A percentile compares a stretch with the other conserved stretches of the same genome.
These are phyloP conservation scores for Drosophila falleni DNA, from an alignment of 2,888 invertebrate genomes.

Conservation along the genomic window DNA sequence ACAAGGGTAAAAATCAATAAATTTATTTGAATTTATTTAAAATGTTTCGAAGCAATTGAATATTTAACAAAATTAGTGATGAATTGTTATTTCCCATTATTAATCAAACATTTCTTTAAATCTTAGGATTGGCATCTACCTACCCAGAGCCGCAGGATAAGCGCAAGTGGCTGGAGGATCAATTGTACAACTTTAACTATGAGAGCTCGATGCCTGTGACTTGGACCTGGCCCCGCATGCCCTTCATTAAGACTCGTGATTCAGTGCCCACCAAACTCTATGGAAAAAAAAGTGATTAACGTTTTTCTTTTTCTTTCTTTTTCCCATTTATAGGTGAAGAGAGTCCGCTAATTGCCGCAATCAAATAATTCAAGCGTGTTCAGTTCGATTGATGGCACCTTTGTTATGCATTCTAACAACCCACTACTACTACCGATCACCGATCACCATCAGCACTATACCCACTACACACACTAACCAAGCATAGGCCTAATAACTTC, in stretches of 20 bases:
- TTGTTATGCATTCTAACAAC: conserved; percentile 74
- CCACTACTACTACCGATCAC: conserved; percentile 62
- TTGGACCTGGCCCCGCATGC: conserved; percentile 88
- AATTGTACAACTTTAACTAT: conserved; percentile 92
- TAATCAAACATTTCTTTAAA: not conserved
- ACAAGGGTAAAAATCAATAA: conserved; percentile 88
- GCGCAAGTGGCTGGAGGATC: conserved; percentile 89
- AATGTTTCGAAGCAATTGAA: too few relatives aligned
- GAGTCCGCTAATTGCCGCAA: conserved; percentile 82
- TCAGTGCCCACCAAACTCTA: conserved; percentile 83
- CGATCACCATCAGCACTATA: conserved; percentile 67
- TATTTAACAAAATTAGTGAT: too few relatives aligned
- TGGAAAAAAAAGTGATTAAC: conserved; percentile 80
- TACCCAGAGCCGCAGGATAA: conserved; percentile 94
- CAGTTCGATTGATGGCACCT: conserved; percentile 71
- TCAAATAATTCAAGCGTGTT: conserved; percentile 67
- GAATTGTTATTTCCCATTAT: not conserved
- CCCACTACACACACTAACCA: conserved; percentile 53
- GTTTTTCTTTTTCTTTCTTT: conserved; percentile 51
- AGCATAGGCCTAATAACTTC: conserved; percentile 35
- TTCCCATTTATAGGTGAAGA: conserved; percentile 71
- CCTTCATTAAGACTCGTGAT: conserved; percentile 83
- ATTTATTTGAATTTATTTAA: too few relatives aligned
- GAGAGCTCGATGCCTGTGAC: conserved; percentile 91
- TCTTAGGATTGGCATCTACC: conserved; percentile 91